These are phyloP conservation scores for Hypothenemus hampei DNA, from an alignment of 1,140 invertebrate genomes.

Conservation along the genomic window DNA sequence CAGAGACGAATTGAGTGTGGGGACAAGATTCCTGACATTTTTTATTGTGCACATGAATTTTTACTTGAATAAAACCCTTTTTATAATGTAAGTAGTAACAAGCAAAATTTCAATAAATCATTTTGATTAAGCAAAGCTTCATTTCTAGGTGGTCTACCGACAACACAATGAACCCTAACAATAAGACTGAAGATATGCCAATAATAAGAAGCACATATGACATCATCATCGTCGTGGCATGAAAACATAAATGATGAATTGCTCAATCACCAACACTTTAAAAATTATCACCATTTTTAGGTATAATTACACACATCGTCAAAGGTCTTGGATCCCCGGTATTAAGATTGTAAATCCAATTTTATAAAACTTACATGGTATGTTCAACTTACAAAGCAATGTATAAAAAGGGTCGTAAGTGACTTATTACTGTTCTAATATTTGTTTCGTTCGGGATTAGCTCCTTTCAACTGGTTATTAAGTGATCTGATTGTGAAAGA, in stretches of 20 bases:
- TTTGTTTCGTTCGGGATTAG: too few relatives aligned
- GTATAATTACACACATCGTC: too few relatives aligned
- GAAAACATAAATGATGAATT: slow-evolving; percentile 18
- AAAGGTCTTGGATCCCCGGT: too few relatives aligned
- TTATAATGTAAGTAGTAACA: slow-evolving; percentile 27
- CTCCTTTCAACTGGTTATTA: too few relatives aligned
- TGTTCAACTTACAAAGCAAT: too few relatives aligned
- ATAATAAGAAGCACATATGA: too few relatives aligned
- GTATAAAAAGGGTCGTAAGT: too few relatives aligned
- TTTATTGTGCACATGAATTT: slow-evolving; percentile 11
- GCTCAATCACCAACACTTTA: slow-evolving; percentile 10
- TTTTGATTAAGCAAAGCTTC: neutral
- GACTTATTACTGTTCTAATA: too few relatives aligned
- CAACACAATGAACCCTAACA: slow-evolving; percentile 11
- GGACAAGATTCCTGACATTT: neutral
- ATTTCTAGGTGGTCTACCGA: slow-evolving; percentile 14
- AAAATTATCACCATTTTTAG: too few relatives aligned
- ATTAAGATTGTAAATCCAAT: too few relatives aligned
- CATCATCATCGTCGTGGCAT: neutral
- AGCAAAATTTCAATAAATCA: neutral
- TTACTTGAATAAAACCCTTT: slow-evolving; percentile 11
- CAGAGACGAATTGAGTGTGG: slow-evolving; percentile 32
- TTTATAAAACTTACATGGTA: too few relatives aligned
- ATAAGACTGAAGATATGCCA: slow-evolving; percentile 26
- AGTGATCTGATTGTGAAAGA: too few relatives aligned